phyloP scores from a whole-genome alignment of 2,888 invertebrate species.

The Allacma fusca region DNA sequence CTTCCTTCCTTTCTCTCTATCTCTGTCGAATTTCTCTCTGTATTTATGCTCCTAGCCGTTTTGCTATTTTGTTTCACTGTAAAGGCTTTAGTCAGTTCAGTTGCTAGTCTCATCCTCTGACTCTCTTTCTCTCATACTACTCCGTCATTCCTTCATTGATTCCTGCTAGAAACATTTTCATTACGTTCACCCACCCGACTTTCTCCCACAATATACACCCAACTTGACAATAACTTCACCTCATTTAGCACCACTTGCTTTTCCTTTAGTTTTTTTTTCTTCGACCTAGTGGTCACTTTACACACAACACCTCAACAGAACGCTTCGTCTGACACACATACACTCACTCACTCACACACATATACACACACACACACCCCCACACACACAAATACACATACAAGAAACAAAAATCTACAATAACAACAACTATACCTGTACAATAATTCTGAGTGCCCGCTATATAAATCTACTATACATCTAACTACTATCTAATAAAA shows the following conservation, averaged over 20 bases:
- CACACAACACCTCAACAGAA: no score
- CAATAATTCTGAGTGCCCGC: no score
- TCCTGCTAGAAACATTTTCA: constrained; percentile 6
- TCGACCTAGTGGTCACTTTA: not conserved
- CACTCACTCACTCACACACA: no score
- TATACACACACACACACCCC: no score
- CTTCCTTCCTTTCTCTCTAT: constrained; percentile 6
- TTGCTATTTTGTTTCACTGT: constrained; percentile 45
- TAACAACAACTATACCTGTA: no score
- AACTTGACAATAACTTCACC: constrained; percentile 9
- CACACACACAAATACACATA: no score
- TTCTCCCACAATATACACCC: constrained; percentile 1
- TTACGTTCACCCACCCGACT: not conserved
- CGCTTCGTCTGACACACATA: no score
- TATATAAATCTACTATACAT: no score
- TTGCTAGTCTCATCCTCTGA: constrained; percentile 48
- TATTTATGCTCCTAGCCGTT: constrained; percentile 30
- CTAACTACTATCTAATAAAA: no score
- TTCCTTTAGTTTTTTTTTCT: not conserved
- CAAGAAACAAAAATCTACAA: no score
- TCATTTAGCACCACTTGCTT: not conserved
- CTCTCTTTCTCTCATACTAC: constrained; percentile 26
- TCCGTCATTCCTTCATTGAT: constrained; percentile 2
- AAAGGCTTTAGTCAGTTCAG: constrained; percentile 42
- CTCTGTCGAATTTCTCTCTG: constrained; percentile 19